These are phyloP conservation scores for Crotalus helleri DNA, from an alignment of 2,113 vertebrate genomes.

Conservation along the genomic window DNA sequence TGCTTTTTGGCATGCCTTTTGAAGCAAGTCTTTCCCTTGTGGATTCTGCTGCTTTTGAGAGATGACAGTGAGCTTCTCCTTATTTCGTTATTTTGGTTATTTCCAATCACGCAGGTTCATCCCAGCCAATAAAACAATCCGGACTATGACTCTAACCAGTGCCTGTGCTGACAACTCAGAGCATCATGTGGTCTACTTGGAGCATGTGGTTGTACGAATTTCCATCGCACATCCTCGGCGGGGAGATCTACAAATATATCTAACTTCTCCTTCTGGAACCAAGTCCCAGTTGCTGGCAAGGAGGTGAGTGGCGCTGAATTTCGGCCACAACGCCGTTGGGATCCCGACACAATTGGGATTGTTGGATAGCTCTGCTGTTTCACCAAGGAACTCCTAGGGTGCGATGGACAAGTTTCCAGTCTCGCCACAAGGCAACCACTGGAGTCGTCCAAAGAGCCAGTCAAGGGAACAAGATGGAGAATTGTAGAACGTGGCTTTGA, in stretches of 20 bases:
- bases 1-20: neutral
- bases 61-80: rapidly evolving
- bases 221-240: constrained; percentile 81
- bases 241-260: constrained; percentile 88
- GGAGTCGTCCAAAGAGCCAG: neutral
- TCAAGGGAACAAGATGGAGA: neutral
- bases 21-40: neutral
- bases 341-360: neutral
- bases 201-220: constrained; percentile 83
- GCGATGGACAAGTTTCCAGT: neutral
- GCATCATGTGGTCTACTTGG: constrained; percentile 79
- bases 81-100: neutral
- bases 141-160: constrained; percentile 68
- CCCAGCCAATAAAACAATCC: constrained; percentile 75
- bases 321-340: rapidly evolving
- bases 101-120: constrained; percentile 73
- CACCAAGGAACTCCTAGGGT: too few relatives aligned
- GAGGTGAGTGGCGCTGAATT: constrained; percentile 69
- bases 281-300: constrained; percentile 84
- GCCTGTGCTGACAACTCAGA: constrained; percentile 76
- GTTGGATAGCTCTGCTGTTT: neutral
- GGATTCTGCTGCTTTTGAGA: neutral
- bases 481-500: neutral
- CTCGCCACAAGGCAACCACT: neutral
- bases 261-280: constrained; percentile 84